These are phyloP conservation scores for Agrochola lota DNA, from an alignment of 2,888 invertebrate species.

Conservation along the genomic window DNA sequence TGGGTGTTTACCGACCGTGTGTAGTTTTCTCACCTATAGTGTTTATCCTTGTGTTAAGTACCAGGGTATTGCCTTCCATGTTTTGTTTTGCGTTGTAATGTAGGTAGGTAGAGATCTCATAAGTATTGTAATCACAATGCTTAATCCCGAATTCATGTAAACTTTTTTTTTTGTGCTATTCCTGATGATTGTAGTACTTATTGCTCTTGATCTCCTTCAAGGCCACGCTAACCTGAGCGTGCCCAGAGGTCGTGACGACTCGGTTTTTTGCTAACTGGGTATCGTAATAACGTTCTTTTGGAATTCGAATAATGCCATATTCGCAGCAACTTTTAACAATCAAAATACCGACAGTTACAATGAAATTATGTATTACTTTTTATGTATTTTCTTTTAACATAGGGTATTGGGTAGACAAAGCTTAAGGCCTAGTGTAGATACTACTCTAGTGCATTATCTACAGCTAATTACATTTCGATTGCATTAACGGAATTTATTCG, in stretches of 20 bases:
- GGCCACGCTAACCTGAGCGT: slow-evolving; percentile 36
- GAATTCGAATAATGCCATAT: neutral
- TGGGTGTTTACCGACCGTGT: slow-evolving; percentile 15
- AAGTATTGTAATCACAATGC: neutral
- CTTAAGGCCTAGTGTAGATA: neutral
- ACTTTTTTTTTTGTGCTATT: neutral
- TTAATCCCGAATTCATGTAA: neutral
- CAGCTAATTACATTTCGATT: neutral
- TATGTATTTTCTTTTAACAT: neutral
- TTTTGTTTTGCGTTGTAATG: neutral
- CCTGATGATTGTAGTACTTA: neutral
- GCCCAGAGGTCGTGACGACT: slow-evolving; percentile 48
- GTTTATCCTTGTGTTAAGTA: slow-evolving; percentile 12
- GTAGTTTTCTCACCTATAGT: neutral
- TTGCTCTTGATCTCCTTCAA: slow-evolving; percentile 45
- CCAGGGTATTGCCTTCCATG: slow-evolving; percentile 4
- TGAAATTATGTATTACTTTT: neutral
- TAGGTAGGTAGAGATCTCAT: too few species aligned
- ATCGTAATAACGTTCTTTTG: neutral
- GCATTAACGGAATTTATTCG: neutral
- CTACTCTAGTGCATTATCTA: slow-evolving; percentile 4
- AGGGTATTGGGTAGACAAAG: neutral
- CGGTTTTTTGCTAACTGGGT: slow-evolving; percentile 31
- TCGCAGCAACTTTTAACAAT: neutral
- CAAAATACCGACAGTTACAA: neutral